These are phyloP conservation scores for Vipera latastei DNA, from an alignment of 2,797 vertebrate species.

Conservation along the genomic window DNA sequence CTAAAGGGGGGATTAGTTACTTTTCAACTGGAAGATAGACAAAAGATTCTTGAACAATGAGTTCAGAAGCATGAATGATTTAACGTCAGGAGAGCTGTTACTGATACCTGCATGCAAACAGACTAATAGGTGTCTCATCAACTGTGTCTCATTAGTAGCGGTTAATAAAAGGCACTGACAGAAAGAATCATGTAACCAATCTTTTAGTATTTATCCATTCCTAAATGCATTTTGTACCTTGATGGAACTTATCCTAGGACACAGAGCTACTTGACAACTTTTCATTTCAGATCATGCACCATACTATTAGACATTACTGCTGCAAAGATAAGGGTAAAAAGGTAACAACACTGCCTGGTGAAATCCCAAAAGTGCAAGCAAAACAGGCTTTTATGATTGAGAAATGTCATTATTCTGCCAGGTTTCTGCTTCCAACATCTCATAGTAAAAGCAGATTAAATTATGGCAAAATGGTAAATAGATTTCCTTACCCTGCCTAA, in stretches of 20 bases:
- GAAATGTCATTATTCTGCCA: neutral
- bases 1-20: neutral
- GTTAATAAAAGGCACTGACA: neutral
- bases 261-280: too few species aligned
- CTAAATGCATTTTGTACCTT: neutral
- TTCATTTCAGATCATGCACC: neutral
- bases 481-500: neutral
- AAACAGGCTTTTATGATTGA: neutral
- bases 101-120: neutral
- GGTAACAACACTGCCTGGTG: neutral
- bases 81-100: constrained; percentile 8
- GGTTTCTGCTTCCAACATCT: neutral
- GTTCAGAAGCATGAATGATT: neutral
- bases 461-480: neutral
- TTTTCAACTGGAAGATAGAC: neutral
- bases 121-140: neutral
- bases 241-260: neutral
- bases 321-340: neutral
- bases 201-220: neutral
- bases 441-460: neutral
- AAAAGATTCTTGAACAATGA: neutral
- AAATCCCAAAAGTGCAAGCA: neutral
- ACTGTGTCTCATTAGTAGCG: neutral
- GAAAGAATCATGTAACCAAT: neutral
- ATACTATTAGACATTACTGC: neutral